A percentile compares a stretch with the other conserved stretches of the same genome.
phyloP scores from a whole-genome alignment of 2,113 vertebrate species.

The Jacana jacana region DNA sequence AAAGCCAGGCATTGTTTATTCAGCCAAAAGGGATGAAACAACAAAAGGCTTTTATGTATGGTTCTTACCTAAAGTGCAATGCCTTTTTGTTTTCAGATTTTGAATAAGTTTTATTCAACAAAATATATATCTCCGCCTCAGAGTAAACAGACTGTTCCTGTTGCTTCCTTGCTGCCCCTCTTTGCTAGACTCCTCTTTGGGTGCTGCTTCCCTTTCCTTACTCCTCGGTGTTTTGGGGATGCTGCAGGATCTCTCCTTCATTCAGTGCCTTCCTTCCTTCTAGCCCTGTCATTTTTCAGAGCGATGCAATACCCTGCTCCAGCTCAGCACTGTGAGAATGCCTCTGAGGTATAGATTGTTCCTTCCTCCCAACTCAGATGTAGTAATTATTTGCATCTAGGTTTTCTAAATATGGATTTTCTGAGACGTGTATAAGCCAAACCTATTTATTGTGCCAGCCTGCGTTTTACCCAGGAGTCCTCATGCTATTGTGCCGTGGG shows the following conservation, averaged over 20 bases:
- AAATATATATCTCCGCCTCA: neutral
- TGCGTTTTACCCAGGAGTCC: neutral
- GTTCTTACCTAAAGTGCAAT: neutral
- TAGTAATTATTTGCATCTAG: neutral
- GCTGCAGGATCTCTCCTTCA: neutral
- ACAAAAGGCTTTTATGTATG: slow-evolving; percentile 20
- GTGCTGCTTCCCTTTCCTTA: neutral
- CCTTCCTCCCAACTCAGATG: neutral
- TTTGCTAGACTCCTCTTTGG: neutral
- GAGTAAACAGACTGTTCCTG: neutral
- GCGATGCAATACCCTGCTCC: no score
- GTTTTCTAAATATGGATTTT: neutral
- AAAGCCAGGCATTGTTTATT: slow-evolving; percentile 47
- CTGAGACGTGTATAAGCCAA: neutral
- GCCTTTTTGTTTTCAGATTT: neutral
- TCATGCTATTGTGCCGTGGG: neutral
- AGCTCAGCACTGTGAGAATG: neutral
- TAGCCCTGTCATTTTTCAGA: rapidly evolving
- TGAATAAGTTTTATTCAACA: neutral
- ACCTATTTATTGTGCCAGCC: neutral
- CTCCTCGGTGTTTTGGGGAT: rapidly evolving
- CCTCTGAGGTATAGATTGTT: rapidly evolving
- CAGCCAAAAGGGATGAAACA: neutral
- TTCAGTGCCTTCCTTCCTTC: neutral
- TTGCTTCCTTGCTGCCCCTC: neutral